Evolutionary conservation across 1,140 invertebrate genomes (phyloP).

Genomic region (Tetragnatha versicolor): DNA sequence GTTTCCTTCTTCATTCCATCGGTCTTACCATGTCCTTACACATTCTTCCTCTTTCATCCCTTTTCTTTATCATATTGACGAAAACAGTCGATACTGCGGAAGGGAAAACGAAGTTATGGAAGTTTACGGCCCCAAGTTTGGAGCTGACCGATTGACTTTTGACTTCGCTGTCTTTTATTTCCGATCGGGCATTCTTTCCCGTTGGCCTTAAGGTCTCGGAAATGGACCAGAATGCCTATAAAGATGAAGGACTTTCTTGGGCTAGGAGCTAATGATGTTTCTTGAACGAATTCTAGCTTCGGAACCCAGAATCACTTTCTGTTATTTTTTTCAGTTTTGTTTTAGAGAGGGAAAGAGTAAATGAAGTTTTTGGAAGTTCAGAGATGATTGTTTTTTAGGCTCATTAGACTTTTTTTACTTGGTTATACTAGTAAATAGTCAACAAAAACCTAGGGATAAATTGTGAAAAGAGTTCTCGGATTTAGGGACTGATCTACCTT

Average conservation of each 20-base stretch:
- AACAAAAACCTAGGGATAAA: too few relatives aligned
- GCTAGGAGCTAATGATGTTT: too few relatives aligned
- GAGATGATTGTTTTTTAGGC: too few relatives aligned
- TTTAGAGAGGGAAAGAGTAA: too few relatives aligned
- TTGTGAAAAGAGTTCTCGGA: too few relatives aligned
- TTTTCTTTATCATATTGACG: slow-evolving; percentile 37
- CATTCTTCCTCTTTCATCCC: background rate
- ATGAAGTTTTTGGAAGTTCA: too few relatives aligned
- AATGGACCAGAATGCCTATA: slow-evolving; percentile 21
- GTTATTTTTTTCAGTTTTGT: too few relatives aligned
- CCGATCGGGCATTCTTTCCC: background rate
- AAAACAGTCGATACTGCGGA: slow-evolving; percentile 31
- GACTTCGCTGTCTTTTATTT: slow-evolving; percentile 27
- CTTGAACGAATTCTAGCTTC: too few relatives aligned
- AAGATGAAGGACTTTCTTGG: slow-evolving; percentile 13
- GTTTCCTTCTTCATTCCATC: slow-evolving; percentile 4
- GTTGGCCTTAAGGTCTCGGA: background rate
- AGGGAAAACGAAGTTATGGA: slow-evolving; percentile 37
- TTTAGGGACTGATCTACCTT: too few relatives aligned
- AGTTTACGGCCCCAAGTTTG: slow-evolving; percentile 37
- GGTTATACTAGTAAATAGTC: too few relatives aligned
- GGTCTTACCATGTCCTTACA: background rate
- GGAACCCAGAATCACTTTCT: too few relatives aligned
- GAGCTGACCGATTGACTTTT: slow-evolving; percentile 44
- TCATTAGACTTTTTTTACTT: too few relatives aligned